These are phyloP conservation scores for Aradophagus sp. DNA, from an alignment of 1,140 invertebrate genomes.

Conservation along the genomic window DNA sequence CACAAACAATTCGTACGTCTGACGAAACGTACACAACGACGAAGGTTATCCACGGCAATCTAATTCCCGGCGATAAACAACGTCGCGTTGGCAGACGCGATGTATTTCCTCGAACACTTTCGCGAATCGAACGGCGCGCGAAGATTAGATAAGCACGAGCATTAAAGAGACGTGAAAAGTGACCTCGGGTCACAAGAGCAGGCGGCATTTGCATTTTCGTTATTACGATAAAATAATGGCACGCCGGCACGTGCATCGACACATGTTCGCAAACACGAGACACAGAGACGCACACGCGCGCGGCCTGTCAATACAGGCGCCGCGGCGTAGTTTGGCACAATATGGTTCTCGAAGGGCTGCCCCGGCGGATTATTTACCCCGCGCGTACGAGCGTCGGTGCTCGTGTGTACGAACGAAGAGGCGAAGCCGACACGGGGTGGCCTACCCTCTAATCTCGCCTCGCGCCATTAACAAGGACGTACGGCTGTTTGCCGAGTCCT, in stretches of 20 bases:
- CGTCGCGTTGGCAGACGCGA: background rate
- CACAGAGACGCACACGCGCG: conserved; percentile 7
- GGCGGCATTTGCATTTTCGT: conserved; percentile 42
- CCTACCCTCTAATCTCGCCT: conserved; percentile 49
- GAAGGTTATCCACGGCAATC: no score
- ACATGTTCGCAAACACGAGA: conserved; percentile 11
- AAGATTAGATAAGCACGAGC: conserved; percentile 27
- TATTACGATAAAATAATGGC: conserved; percentile 48
- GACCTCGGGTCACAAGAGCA: conserved; percentile 28
- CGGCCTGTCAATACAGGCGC: conserved; percentile 30
- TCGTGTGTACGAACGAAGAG: conserved; percentile 22
- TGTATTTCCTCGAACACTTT: conserved; percentile 13
- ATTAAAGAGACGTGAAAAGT: conserved; percentile 19
- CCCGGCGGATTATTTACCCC: no score
- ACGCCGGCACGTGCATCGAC: conserved; percentile 29
- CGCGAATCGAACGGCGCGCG: background rate
- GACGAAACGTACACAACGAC: no score
- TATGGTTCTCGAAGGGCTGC: no score
- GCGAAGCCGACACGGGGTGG: conserved; percentile 21
- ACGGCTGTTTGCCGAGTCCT: conserved; percentile 38
- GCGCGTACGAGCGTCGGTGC: conserved; percentile 16
- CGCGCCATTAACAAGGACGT: conserved; percentile 29
- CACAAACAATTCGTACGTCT: no score
- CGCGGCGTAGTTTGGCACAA: no score
- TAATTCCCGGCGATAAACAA: no score